Evolutionary conservation across 2,888 invertebrate genomes (phyloP).

Genomic region (Rhimphoctona megacephalus): DNA sequence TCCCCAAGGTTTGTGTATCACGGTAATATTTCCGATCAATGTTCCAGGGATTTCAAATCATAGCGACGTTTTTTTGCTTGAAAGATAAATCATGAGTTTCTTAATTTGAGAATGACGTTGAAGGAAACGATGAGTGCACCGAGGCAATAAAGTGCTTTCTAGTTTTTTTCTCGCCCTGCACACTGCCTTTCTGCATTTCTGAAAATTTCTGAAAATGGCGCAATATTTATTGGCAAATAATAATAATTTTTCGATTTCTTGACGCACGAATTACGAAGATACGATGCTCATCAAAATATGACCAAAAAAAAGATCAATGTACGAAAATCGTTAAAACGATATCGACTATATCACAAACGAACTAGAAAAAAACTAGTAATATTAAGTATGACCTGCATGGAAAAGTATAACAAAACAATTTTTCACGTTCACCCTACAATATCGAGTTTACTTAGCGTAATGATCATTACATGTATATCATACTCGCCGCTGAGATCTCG

Average conservation of each 20-base stretch:
- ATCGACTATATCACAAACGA: background rate
- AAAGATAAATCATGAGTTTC: background rate
- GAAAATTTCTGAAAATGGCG: too few species aligned
- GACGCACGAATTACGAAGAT: background rate
- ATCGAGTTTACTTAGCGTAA: constrained; percentile 33
- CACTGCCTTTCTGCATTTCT: too few species aligned
- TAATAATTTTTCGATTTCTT: background rate
- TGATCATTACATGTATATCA: constrained; percentile 39
- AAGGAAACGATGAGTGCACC: background rate
- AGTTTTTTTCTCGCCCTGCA: too few species aligned
- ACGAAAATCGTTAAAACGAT: background rate
- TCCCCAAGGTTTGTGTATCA: too few species aligned
- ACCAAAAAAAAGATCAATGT: background rate
- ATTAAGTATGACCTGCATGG: background rate
- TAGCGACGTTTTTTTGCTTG: too few species aligned
- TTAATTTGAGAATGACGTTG: background rate
- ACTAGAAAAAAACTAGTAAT: background rate
- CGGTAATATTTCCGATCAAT: too few species aligned
- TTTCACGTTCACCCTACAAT: constrained; percentile 5
- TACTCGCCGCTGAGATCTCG: constrained; percentile 33
- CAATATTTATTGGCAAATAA: background rate
- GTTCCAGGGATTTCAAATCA: too few species aligned
- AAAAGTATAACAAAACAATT: constrained; percentile 15
- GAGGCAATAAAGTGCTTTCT: too few species aligned
- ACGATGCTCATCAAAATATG: background rate